phyloP scores from a whole-genome alignment of 2,888 invertebrate genomes.

The Perdita meconis region DNA sequence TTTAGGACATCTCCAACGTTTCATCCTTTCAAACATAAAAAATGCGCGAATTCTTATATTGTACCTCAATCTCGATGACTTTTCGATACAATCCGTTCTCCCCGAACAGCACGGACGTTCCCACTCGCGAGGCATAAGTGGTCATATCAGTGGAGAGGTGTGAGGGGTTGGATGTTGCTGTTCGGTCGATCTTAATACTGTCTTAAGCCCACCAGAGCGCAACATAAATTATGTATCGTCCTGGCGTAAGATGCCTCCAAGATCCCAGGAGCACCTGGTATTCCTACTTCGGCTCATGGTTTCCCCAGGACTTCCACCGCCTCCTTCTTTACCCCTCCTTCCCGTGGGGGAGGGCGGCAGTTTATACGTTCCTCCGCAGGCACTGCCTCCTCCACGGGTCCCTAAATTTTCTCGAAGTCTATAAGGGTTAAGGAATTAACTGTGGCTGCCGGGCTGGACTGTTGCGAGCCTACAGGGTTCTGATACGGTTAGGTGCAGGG shows the following conservation, averaged over 20 bases:
- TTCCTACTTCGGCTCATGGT: conserved; percentile 73
- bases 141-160: conserved; percentile 43
- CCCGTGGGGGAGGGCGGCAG: conserved; percentile 42
- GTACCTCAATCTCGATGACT: background rate
- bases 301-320: conserved; percentile 59
- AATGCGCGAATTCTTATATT: no score
- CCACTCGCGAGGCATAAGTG: conserved; percentile 45
- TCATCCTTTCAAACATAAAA: no score
- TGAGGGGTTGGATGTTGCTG: conserved; percentile 65
- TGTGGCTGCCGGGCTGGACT: conserved; percentile 64
- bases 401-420: conserved; percentile 82
- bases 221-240: conserved; percentile 85
- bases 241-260: conserved; percentile 82
- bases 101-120: conserved; percentile 35
- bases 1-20: no score
- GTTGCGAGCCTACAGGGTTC: conserved; percentile 68
- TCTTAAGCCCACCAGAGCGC: conserved; percentile 82
- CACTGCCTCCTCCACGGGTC: conserved; percentile 59
- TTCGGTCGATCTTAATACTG: conserved; percentile 83
- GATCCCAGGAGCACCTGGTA: conserved; percentile 84
- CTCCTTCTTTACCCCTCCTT: conserved; percentile 40
- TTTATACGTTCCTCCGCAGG: conserved; percentile 61
- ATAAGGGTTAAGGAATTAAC: conserved; percentile 84
- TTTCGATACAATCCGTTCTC: background rate
- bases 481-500: conserved; percentile 60